A percentile compares a stretch with the other conserved stretches of the same genome.
Conservation (phyloP, 2,888 invertebrate genomes). For the Agrochola lota region DNA sequence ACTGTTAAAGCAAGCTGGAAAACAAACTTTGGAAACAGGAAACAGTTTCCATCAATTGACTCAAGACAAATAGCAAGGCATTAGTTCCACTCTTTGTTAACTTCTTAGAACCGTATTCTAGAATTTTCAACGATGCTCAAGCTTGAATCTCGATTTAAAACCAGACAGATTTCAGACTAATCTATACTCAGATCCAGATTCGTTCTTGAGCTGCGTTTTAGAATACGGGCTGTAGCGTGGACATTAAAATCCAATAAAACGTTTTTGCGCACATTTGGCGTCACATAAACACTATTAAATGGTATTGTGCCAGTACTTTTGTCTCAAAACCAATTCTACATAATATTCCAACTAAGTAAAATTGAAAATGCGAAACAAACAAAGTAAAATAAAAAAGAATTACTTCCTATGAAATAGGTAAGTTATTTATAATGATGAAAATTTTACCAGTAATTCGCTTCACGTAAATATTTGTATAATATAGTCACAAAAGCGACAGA, state of each 20-base stretch:
- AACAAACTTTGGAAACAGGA: conserved; percentile 40
- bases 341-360: neutral
- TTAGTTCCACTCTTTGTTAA: conserved; percentile 31
- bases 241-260: conserved; percentile 49
- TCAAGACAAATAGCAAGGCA: conserved; percentile 27
- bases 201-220: conserved; percentile 25
- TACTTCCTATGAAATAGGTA: neutral
- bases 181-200: conserved; percentile 22
- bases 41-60: conserved; percentile 38
- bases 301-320: conserved; percentile 21
- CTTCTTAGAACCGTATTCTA: conserved; percentile 15
- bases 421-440: conserved; percentile 11
- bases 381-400: neutral
- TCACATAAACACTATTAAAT: conserved; percentile 21
- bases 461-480: conserved; percentile 54
- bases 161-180: conserved; percentile 29
- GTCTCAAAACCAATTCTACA: neutral
- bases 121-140: conserved; percentile 28
- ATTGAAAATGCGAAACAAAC: neutral
- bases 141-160: conserved; percentile 26
- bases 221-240: conserved; percentile 19
- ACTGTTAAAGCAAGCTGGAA: conserved; percentile 19
- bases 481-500: conserved; percentile 48
- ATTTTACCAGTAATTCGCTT: conserved; percentile 11
- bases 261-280: conserved; percentile 30